Conservation (phyloP, 1,140 invertebrate species). For the Hypothenemus hampei region DNA sequence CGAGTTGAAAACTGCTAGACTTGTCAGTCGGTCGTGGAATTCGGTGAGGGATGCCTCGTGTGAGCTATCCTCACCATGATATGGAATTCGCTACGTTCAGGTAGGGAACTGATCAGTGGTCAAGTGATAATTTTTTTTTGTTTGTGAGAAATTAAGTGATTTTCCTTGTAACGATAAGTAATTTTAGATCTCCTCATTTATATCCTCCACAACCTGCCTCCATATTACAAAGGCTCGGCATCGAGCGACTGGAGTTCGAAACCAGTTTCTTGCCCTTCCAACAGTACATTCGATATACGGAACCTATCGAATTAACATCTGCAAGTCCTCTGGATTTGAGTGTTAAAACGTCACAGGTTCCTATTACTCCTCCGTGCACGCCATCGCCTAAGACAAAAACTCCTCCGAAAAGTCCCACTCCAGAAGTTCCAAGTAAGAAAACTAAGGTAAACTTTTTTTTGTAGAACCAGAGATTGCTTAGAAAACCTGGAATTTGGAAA, state of each 20-base stretch:
- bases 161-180: neutral
- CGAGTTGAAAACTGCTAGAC: conserved; percentile 14
- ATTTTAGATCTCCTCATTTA: conserved; percentile 20
- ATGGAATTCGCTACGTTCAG: conserved; percentile 43
- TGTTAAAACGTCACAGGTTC: conserved; percentile 36
- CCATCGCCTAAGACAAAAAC: conserved; percentile 37
- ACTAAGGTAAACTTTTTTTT: conserved; percentile 29
- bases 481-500: too few relatives aligned
- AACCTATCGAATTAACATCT: conserved; percentile 40
- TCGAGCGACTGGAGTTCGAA: conserved; percentile 36
- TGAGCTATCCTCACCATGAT: conserved; percentile 42
- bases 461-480: too few relatives aligned
- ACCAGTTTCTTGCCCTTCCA: conserved; percentile 38
- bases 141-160: too few relatives aligned
- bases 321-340: conserved; percentile 42
- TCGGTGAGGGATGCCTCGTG: conserved; percentile 42
- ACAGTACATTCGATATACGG: conserved; percentile 41
- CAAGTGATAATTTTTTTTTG: too few relatives aligned
- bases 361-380: conserved; percentile 45
- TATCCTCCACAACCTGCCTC: conserved; percentile 30
- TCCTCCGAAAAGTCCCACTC: conserved; percentile 32
- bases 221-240: conserved; percentile 38
- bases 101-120: too few relatives aligned
- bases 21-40: conserved; percentile 35
- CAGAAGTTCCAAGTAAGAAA: conserved; percentile 36